Evolutionary conservation across 2,113 vertebrate genomes (phyloP).

Genomic region (Meriones unguiculatus): DNA sequence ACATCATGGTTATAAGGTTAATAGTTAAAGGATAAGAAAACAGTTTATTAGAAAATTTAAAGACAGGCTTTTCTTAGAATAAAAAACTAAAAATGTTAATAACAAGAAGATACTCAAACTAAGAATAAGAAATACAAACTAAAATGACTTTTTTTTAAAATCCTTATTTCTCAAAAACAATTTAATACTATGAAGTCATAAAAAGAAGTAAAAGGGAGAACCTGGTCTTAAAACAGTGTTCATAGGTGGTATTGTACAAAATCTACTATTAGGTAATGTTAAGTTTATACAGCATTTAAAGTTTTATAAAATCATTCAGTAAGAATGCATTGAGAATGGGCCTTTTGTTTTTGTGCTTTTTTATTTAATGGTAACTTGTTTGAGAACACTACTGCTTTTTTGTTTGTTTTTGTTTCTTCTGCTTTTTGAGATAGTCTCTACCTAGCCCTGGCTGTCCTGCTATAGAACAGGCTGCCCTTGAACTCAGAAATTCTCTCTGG

Average conservation of each 20-base stretch:
- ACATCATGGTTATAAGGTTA: slow-evolving; percentile 28
- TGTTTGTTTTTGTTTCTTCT: not conserved
- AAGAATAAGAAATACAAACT: slow-evolving; percentile 47
- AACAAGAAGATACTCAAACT: slow-evolving; percentile 39
- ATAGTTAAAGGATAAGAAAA: slow-evolving; percentile 32
- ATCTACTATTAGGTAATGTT: not conserved
- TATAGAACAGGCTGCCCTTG: not conserved
- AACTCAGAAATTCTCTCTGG: not conserved
- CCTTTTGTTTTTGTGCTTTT: too few relatives aligned
- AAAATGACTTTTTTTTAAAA: slow-evolving; percentile 29
- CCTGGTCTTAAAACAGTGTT: not conserved
- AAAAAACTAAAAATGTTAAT: slow-evolving; percentile 30
- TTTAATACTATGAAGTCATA: not conserved
- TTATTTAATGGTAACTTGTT: not conserved
- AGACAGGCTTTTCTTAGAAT: slow-evolving; percentile 21
- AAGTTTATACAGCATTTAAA: not conserved
- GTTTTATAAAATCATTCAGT: slow-evolving; percentile 30
- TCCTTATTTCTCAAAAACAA: slow-evolving; percentile 31
- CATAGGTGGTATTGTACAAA: not conserved
- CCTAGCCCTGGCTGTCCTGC: not conserved
- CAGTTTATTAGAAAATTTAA: slow-evolving; percentile 18
- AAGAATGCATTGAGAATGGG: slow-evolving; percentile 38
- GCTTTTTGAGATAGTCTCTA: not conserved
- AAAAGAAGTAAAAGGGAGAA: not conserved
- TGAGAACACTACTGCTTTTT: slow-evolving; percentile 21